Base-by-base conservation (phyloP, 2,888 invertebrate species). In the Apodemia duryi region DNA sequence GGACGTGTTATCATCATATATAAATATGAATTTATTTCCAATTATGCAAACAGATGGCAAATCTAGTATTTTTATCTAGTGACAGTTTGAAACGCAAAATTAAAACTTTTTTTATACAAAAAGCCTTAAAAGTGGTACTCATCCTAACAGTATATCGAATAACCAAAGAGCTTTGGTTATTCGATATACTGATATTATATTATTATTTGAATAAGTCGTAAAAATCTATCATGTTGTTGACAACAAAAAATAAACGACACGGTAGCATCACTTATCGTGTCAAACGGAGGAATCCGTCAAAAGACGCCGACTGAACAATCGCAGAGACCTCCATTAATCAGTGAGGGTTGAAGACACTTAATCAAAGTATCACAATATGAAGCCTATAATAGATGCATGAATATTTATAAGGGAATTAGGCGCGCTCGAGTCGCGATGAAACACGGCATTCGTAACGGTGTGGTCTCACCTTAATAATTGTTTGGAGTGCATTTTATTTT, bases 281-380 rank as follows among this genome's bases (percentile, higher is more conserved):
- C 71, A 73, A 71, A 52, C 62, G 57, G 6, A 72, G 73, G 72
- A 71, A 63, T 62, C 57, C 65, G 69, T 74, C 71, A 73, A 74
- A 76, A 75, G 73, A 71, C 64, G 70, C 75, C 76, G 75, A 70
- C 72, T 61, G 71, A 75, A 79, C 77, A 78, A 77, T 76, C 72
- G 74, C 57, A 4, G 67, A 63, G 68, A 66, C 73, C 68, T 73
- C 82, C 78, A 88, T 88, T 86, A 83, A 85, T 88, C 84, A 85
- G 79, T 67, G 75, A 81, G 82, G 83, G 84, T 79, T 75, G 79
- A 69, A 77, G 84, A 82, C 82, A 85, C 86, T 90, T 89, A 86
- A 90, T 90, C 90, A 90, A 88, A 88, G 88, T 86, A 88, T 88
- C 88, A 88, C 88, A 84, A 86, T 86, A 85, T 84, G 80, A 76